Base-by-base conservation (phyloP, 2,797 vertebrate species). In the Phrynocephalus forsythii region DNA sequence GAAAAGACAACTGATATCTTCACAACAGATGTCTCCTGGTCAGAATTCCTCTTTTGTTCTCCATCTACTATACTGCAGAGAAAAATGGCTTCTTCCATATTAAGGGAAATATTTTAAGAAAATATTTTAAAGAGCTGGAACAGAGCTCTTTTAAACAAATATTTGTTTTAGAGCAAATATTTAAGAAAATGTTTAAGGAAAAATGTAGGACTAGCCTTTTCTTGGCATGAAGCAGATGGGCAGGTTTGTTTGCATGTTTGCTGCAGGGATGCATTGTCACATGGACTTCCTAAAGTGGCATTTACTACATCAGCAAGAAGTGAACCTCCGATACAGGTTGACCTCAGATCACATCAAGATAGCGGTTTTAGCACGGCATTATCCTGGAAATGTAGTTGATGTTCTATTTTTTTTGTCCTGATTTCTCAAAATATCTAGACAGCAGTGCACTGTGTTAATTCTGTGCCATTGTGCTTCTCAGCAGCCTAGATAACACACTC, bases 371-470 rank as follows among this genome's bases (percentile, higher is more conserved):
- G 3, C 22, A 33, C 76, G 85, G 44, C 87, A 6, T 56, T 87
- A 86, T 0, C 0, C 81, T 93, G 77, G 85, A 91, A 86, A 77
- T 71, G 73, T 69, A 80, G 78, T 24, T 73, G 60, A 86, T 88
- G 94, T 85, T 95, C 95, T 85, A 87, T 93, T 94, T 95, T 85
- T 67, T 91, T 85, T 88, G 95, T 84, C 93, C 95, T 87, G 80
- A 0, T 95, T 96, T 94, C 95, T 94, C 91, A 94, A 95, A 95
- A 94, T 96, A 93, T 5, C 91, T 81, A 82, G 87, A 87, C 2
- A 78, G 81, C 90, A 91, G 72, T 93, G 89, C 75, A 82, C 56
- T 0, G 68, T 83, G 83, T 89, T 91, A 87, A 9, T 73, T 63
- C 73, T 93, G 93, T 92, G 91, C 92, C 88, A 92, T 90, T 93